Percentiles rank a stretch among this genome's conserved stretches.
Evolutionary conservation across 2,888 invertebrate species (phyloP).

Genomic region (Epirrhoe alternata): DNA sequence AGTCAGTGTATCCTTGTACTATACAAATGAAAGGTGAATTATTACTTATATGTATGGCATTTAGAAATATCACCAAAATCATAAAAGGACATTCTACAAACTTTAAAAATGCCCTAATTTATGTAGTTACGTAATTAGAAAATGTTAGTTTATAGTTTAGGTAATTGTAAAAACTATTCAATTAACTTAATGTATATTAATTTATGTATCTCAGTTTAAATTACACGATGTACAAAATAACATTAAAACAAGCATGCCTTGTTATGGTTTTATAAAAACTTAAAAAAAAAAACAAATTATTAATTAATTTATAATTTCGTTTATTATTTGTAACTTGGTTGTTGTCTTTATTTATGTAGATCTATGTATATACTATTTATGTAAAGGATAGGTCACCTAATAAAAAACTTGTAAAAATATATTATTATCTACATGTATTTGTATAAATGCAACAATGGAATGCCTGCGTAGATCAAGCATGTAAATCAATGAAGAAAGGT

Average conservation of each 20-base stretch:
- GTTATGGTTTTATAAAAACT: slow-evolving; percentile 41
- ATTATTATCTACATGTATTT: slow-evolving; percentile 8
- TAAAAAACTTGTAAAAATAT: slow-evolving; percentile 13
- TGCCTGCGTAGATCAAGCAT: slow-evolving; percentile 58
- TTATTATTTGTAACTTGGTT: slow-evolving; percentile 34
- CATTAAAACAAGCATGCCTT: slow-evolving; percentile 38
- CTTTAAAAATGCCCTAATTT: neutral
- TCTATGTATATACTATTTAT: slow-evolving; percentile 21
- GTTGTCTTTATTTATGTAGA: slow-evolving; percentile 37
- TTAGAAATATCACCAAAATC: neutral
- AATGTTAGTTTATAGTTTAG: neutral
- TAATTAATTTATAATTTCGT: slow-evolving; percentile 19
- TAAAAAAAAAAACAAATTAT: slow-evolving; percentile 4
- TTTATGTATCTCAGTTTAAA: slow-evolving; percentile 39
- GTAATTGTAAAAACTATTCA: slow-evolving; percentile 5
- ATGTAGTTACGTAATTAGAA: neutral
- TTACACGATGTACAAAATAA: slow-evolving; percentile 31
- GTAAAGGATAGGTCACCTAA: slow-evolving; percentile 4
- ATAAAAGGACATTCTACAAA: neutral
- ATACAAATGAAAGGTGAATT: neutral
- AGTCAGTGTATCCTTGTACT: neutral
- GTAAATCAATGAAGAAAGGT: slow-evolving; percentile 36
- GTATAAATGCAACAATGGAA: slow-evolving; percentile 38
- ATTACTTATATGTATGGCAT: neutral
- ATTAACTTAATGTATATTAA: slow-evolving; percentile 55